Conservation (phyloP, 2,888 invertebrate species). For the Caenorhabditis angaria region DNA sequence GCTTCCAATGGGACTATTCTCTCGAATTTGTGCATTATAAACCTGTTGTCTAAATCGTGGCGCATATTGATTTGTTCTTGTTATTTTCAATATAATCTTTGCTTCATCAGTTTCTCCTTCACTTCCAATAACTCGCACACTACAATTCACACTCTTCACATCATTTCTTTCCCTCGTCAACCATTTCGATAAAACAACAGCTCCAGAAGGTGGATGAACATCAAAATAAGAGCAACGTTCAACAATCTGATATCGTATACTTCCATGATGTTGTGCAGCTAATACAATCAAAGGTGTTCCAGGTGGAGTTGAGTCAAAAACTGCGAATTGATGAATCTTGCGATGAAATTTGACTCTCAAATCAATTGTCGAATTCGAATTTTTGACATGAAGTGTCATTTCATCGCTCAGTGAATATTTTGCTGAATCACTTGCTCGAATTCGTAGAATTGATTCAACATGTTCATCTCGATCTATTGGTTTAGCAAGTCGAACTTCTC, state of each 20-base stretch:
- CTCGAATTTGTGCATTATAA: constrained; percentile 83
- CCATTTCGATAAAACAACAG: constrained; percentile 48
- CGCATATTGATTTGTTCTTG: constrained; percentile 60
- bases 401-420: constrained; percentile 36
- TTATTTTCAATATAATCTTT: constrained; percentile 49
- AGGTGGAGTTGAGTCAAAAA: constrained; percentile 42
- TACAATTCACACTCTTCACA: constrained; percentile 47
- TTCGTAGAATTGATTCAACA: constrained; percentile 84
- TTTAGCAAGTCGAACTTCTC: constrained; percentile 52
- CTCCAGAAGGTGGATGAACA: constrained; percentile 51
- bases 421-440: constrained; percentile 79
- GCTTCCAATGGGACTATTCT: constrained; percentile 74
- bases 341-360: constrained; percentile 25
- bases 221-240: constrained; percentile 47
- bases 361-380: constrained; percentile 19
- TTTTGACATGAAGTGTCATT: constrained; percentile 26
- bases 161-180: constrained; percentile 42
- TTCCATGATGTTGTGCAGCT: constrained; percentile 27
- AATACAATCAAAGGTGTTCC: constrained; percentile 43
- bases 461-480: constrained; percentile 37
- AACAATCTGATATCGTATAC: constrained; percentile 26
- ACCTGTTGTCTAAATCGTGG: constrained; percentile 79
- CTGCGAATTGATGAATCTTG: constrained; percentile 24
- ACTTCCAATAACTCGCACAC: constrained; percentile 30
- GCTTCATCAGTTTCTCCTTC: constrained; percentile 41